These are phyloP conservation scores for Gambusia affinis DNA, from an alignment of 2,113 vertebrate genomes.

Conservation along the genomic window DNA sequence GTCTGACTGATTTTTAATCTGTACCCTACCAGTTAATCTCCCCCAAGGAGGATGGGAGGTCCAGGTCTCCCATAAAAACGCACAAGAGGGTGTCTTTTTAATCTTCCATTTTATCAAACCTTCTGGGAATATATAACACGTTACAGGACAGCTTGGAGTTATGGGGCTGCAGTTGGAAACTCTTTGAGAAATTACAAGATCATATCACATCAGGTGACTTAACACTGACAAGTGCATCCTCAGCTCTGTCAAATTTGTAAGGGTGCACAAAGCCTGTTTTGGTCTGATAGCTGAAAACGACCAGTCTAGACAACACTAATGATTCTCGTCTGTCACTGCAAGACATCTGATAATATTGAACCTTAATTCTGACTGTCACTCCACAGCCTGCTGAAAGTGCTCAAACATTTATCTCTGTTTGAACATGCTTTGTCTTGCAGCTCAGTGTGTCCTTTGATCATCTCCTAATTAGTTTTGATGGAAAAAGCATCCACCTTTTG, in stretches of 20 bases:
- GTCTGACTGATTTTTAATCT: slow-evolving; percentile 54
- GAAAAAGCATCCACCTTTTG: slow-evolving; percentile 15
- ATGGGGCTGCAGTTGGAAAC: slow-evolving; percentile 26
- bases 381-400: not conserved
- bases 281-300: not conserved
- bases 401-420: slow-evolving; percentile 14
- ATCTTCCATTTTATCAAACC: slow-evolving; percentile 51
- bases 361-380: slow-evolving; percentile 15
- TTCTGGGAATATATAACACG: slow-evolving; percentile 31
- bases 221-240: not conserved
- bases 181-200: slow-evolving; percentile 23
- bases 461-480: slow-evolving; percentile 41
- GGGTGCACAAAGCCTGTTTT: not conserved
- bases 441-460: slow-evolving; percentile 20
- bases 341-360: slow-evolving; percentile 16
- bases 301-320: not conserved
- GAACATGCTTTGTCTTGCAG: not conserved
- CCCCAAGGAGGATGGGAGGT: slow-evolving; percentile 30
- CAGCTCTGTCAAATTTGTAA: slow-evolving; percentile 12
- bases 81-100: slow-evolving; percentile 33
- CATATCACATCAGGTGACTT: slow-evolving; percentile 19
- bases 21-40: slow-evolving; percentile 58
- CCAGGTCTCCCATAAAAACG: slow-evolving; percentile 33
- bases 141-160: slow-evolving; percentile 14
- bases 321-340: not conserved